Evolutionary conservation across 1,140 invertebrate genomes (phyloP), one percentile per base, ranked within the genome.

Genomic region (Holcopasites calliopsidis): DNA sequence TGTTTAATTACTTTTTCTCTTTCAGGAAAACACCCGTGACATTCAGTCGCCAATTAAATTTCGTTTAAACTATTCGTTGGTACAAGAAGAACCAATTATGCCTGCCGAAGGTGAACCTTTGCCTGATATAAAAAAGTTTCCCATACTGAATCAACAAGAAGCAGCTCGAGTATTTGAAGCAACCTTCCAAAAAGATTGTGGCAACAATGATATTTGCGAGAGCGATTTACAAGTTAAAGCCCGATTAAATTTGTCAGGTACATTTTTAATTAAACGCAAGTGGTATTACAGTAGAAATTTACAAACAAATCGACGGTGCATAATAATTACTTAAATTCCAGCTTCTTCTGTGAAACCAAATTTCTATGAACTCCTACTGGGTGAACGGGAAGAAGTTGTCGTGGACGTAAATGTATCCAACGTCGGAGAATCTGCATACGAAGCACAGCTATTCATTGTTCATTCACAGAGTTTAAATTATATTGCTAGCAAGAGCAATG

Each of bases 121-220:
- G 7, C 95, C 95, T 0, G 94, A 95, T 35, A 94, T 98, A 28
- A 95, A 95, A 69, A 92, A 95, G 47, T 96, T 95, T 80, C 97
- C 98, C 0, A 97, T 98, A 62, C 90, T 98, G 16, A 98, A 98
- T 90, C 95, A 97, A 79, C 96, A 96, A 76, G 94, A 96, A 87
- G 97, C 97, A 0, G 94, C 94, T 11, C 95, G 95, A 80, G 92
- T 95, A 5, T 98, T 98, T 84, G 93, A 95, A 85, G 97, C 96
- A 3, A 95, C 95, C 28, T 98, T 99, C 92, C 94, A 97, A 64
- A 98, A 98, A 91, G 97, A 99, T 86, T 99, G 98, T 88, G 98
- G 97, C 8, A 91, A 93, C 0, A 97, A 99, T 87, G 97, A 98
- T 84, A 92, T 97, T 28, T 99, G 98, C 88, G 94, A 97, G 83